Evolutionary conservation across 2,797 vertebrate genomes (phyloP).

Genomic region (Sebastes hopkinsi): DNA sequence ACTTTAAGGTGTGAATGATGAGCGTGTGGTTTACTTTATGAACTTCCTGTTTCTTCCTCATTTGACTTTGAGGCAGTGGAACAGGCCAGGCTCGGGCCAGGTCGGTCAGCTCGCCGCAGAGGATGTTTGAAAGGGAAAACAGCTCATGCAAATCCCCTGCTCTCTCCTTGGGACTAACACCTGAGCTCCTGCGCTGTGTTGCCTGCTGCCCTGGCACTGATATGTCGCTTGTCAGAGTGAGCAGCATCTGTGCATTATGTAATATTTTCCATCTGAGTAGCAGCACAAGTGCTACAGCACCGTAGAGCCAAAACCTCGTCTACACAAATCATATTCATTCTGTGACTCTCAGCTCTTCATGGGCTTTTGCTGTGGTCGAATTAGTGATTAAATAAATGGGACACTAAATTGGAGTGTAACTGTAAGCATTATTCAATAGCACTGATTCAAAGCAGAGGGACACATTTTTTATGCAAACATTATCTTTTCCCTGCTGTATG

Average conservation of each 20-base stretch:
- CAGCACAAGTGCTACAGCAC: slow-evolving; percentile 35
- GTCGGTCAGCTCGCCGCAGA: slow-evolving; percentile 21
- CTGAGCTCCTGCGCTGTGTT: slow-evolving; percentile 48
- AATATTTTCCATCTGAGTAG: slow-evolving; percentile 50
- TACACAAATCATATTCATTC: slow-evolving; percentile 19
- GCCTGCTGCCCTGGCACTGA: slow-evolving; percentile 27
- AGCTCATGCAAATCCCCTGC: slow-evolving; percentile 69
- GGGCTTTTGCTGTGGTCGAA: background rate
- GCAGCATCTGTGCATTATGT: slow-evolving; percentile 49
- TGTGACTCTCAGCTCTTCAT: background rate
- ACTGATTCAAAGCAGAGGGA: background rate
- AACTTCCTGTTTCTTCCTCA: slow-evolving; percentile 36
- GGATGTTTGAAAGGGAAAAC: slow-evolving; percentile 78
- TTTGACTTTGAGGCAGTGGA: slow-evolving; percentile 63
- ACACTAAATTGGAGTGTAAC: background rate
- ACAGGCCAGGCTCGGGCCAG: background rate
- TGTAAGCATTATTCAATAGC: background rate
- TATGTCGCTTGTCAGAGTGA: slow-evolving; percentile 35
- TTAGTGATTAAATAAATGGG: background rate
- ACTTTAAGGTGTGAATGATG: background rate
- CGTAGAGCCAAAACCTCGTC: slow-evolving; percentile 10
- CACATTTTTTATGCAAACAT: background rate
- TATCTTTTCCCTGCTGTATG: background rate
- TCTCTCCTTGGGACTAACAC: slow-evolving; percentile 48
- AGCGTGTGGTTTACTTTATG: slow-evolving; percentile 7